A percentile compares a stretch with the other conserved stretches of the same genome.
These are phyloP conservation scores for Tolypeutes matacus DNA, from an alignment of 2,797 vertebrate genomes.

Conservation along the genomic window DNA sequence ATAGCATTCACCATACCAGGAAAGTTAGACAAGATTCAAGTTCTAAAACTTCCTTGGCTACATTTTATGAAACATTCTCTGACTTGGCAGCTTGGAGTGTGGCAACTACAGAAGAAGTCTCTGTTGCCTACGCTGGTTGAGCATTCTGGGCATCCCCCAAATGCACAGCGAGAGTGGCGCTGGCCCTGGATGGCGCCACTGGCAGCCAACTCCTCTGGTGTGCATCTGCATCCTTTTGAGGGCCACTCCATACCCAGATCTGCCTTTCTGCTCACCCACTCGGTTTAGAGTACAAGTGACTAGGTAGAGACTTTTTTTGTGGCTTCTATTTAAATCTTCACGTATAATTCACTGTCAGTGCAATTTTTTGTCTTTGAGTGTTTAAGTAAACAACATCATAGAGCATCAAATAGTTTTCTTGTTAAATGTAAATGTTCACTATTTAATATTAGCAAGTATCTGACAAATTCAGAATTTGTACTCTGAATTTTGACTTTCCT, in stretches of 20 bases:
- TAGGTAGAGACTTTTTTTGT: not conserved
- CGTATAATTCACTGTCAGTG: not conserved
- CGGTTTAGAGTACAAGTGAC: not conserved
- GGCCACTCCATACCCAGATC: not conserved
- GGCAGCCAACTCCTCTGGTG: not conserved
- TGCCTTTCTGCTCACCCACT: not conserved
- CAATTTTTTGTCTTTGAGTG: not conserved
- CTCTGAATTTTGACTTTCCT: not conserved
- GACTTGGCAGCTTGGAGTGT: constrained; percentile 20
- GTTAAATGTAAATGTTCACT: not conserved
- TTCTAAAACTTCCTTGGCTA: constrained; percentile 29
- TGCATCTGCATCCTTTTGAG: not conserved
- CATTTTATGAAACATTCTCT: not conserved
- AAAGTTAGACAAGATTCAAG: constrained; percentile 26
- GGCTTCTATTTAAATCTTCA: not conserved
- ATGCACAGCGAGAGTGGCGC: not conserved
- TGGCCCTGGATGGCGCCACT: not conserved
- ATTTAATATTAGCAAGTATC: not conserved
- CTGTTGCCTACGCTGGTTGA: not conserved
- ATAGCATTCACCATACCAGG: not conserved
- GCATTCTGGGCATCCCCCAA: not conserved
- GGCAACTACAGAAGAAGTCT: not conserved
- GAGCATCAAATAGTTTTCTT: not conserved
- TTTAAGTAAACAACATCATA: not conserved
- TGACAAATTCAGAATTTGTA: not conserved